Evolutionary conservation across 2,797 vertebrate genomes (phyloP).

Genomic region (Tolypeutes matacus): DNA sequence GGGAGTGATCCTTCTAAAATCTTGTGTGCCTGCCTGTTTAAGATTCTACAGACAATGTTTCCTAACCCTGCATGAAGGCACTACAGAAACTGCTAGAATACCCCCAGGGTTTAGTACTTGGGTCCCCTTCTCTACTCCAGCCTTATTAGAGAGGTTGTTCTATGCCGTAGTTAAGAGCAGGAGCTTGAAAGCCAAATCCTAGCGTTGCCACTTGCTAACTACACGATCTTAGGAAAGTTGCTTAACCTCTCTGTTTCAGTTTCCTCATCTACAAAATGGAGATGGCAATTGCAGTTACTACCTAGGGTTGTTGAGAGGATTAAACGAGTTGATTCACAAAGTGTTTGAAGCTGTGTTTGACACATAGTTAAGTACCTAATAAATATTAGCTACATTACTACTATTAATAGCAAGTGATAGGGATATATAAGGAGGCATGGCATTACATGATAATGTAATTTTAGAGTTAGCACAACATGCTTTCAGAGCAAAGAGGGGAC

Average conservation of each 20-base stretch:
- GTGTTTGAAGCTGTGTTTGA: neutral
- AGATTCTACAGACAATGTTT: neutral
- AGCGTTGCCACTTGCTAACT: neutral
- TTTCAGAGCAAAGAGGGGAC: neutral
- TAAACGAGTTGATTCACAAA: neutral
- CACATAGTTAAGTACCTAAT: neutral
- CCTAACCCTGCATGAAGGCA: neutral
- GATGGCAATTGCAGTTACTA: neutral
- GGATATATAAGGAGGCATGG: neutral
- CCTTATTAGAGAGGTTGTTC: neutral
- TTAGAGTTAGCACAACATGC: neutral
- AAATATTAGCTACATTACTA: neutral
- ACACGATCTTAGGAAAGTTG: neutral
- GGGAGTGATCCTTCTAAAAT: neutral
- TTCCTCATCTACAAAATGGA: neutral
- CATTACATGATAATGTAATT: rapidly evolving
- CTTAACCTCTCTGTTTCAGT: neutral
- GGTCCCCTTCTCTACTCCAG: neutral
- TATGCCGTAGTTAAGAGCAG: neutral
- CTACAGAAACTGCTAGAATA: neutral
- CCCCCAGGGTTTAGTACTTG: neutral
- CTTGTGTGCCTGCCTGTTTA: neutral
- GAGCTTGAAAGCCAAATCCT: neutral
- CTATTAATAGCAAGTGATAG: neutral
- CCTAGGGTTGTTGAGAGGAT: neutral